Evolutionary conservation across 1,140 invertebrate genomes (phyloP).

Genomic region (Caenorhabditis inopinata): DNA sequence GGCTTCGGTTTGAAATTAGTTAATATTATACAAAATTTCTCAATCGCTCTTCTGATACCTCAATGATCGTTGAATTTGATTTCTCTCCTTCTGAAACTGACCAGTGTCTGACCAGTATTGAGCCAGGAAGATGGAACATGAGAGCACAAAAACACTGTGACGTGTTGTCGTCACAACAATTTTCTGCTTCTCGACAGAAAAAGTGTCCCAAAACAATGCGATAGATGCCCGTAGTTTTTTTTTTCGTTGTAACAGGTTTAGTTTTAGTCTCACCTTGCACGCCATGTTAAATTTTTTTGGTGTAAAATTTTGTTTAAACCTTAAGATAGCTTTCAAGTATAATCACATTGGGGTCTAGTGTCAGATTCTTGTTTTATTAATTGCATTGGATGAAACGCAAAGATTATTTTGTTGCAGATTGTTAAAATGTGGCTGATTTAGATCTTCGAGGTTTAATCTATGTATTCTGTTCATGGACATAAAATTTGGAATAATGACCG

Average conservation of each 20-base stretch:
- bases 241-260: constrained; percentile 1
- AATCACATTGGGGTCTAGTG: background rate
- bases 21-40: constrained; percentile 1
- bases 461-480: too few species aligned
- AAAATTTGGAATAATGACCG: too few species aligned
- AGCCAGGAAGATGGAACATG: too few species aligned
- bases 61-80: constrained; percentile 6
- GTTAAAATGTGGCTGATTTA: too few species aligned
- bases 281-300: constrained; percentile 6
- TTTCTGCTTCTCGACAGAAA: background rate
- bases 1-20: too few species aligned
- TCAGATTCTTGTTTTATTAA: background rate
- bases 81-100: background rate
- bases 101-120: constrained; percentile 4
- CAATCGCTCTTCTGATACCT: background rate
- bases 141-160: background rate
- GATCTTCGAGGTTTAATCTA: too few species aligned
- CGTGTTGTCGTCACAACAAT: too few species aligned
- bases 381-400: background rate
- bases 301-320: background rate
- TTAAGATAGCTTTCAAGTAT: background rate
- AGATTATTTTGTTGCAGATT: too few species aligned
- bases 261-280: background rate
- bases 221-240: background rate
- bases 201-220: constrained; percentile 10